These are phyloP conservation scores for Tuberolachnus salignus DNA, from an alignment of 2,888 invertebrate genomes.

Conservation along the genomic window DNA sequence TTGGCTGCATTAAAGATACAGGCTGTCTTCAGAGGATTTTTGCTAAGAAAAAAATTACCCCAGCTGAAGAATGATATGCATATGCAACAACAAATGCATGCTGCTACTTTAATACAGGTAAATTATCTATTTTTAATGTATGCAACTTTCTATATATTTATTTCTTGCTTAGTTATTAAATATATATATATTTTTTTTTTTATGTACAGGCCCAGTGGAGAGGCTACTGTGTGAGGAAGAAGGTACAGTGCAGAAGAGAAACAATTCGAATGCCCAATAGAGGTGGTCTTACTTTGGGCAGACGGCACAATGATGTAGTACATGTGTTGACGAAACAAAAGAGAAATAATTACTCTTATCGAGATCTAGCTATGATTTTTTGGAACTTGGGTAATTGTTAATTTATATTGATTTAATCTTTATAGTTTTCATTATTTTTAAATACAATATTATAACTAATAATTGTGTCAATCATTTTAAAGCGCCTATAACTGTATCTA, in stretches of 20 bases:
- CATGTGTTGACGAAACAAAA: slow-evolving; percentile 30
- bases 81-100: slow-evolving; percentile 4
- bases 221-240: slow-evolving; percentile 55
- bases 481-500: too few species aligned
- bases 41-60: slow-evolving; percentile 39
- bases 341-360: slow-evolving; percentile 40
- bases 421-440: not conserved
- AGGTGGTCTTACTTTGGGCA: slow-evolving; percentile 33
- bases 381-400: slow-evolving; percentile 40
- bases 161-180: too few species aligned
- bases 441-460: too few species aligned
- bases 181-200: not conserved
- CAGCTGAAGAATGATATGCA: slow-evolving; percentile 21
- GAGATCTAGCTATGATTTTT: slow-evolving; percentile 26
- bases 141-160: not conserved
- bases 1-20: slow-evolving; percentile 31
- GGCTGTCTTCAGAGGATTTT: slow-evolving; percentile 29
- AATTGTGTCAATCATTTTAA: too few species aligned
- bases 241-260: slow-evolving; percentile 33
- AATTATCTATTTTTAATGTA: not conserved
- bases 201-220: slow-evolving; percentile 54
- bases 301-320: slow-evolving; percentile 41
- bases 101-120: slow-evolving; percentile 42
- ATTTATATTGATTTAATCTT: not conserved
- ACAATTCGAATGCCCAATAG: slow-evolving; percentile 12